Evolutionary conservation across 2,113 vertebrate genomes (phyloP), one percentile per base, ranked within the genome.

Genomic region (Pterophyllum scalare): DNA sequence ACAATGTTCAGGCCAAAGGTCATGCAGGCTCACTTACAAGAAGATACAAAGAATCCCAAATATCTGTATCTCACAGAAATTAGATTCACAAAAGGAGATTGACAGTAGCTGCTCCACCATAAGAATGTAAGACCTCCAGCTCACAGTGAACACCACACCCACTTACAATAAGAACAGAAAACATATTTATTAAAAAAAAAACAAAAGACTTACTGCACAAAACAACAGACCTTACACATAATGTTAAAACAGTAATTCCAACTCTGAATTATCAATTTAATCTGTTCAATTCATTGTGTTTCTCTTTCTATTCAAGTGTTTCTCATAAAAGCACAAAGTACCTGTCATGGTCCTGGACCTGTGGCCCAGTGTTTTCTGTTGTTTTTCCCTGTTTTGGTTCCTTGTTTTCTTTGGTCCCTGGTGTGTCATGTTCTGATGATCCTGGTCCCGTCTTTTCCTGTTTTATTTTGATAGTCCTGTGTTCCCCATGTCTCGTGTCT

Each of bases 281-380:
- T 0, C 64, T 19, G 64, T 67, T 67, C 22, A 46, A 22, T 26
- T 67, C 26, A 15, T 67, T 46, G 64, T 26, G 38, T 19, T 67
- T 17, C 17, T 67, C 3, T 40, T 40, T 3, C n/a, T 3, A 28
- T 28, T 28, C 13, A 43, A 43, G 15, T 0, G 2, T 14, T 43
- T 65, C n/a, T 15, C 20, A 22, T 40, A 64, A 64, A 38, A 64
- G 43, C n/a, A 65, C n/a, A 43, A 65, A 17, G 2, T 28, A n/a
- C n/a, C n/a, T n/a, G n/a, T n/a, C n/a, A n/a, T n/a, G n/a, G n/a
- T n/a, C n/a, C n/a, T n/a, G n/a, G n/a, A n/a, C n/a, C n/a, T n/a
- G n/a, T n/a, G n/a, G n/a, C n/a, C n/a, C n/a, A n/a, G n/a, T n/a
- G n/a, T n/a, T n/a, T n/a, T n/a, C n/a, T n/a, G n/a, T n/a, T n/a